phyloP scores from a whole-genome alignment of 2,888 invertebrate genomes.

The Marronus borbonicus region DNA sequence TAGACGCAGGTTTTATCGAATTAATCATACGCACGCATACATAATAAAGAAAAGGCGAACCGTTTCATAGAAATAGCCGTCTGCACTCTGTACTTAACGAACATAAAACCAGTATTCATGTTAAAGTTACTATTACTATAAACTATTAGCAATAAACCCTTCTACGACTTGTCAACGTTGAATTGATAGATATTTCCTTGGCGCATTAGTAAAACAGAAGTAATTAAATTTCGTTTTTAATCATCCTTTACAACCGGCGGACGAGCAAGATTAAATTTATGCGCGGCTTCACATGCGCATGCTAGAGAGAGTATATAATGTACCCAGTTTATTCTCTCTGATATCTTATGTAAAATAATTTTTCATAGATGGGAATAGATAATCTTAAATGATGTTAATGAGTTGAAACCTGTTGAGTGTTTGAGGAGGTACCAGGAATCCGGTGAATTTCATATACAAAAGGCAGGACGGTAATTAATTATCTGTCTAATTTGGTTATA shows the following conservation, averaged over 20 bases:
- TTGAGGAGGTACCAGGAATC: constrained; percentile 34
- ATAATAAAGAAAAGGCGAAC: constrained; percentile 4
- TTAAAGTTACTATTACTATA: neutral
- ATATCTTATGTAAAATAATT: constrained; percentile 45
- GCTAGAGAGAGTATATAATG: neutral
- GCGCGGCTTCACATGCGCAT: neutral
- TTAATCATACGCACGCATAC: constrained; percentile 3
- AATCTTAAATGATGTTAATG: constrained; percentile 53
- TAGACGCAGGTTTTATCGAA: neutral
- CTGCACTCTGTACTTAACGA: no score
- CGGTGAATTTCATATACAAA: constrained; percentile 40
- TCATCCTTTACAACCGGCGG: neutral
- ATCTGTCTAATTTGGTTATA: constrained; percentile 51
- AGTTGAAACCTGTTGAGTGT: constrained; percentile 51
- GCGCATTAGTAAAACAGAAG: constrained; percentile 40
- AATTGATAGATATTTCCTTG: constrained; percentile 45
- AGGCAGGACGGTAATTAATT: constrained; percentile 49
- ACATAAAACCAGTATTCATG: constrained; percentile 1
- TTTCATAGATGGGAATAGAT: constrained; percentile 52
- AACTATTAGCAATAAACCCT: constrained; percentile 18
- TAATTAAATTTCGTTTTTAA: constrained; percentile 43
- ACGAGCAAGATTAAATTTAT: constrained; percentile 13
- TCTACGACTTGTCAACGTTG: constrained; percentile 4
- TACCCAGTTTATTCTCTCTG: neutral
- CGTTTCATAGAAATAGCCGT: no score